These are phyloP conservation scores for Endotricha flammealis DNA, from an alignment of 2,888 invertebrate species.

Conservation along the genomic window DNA sequence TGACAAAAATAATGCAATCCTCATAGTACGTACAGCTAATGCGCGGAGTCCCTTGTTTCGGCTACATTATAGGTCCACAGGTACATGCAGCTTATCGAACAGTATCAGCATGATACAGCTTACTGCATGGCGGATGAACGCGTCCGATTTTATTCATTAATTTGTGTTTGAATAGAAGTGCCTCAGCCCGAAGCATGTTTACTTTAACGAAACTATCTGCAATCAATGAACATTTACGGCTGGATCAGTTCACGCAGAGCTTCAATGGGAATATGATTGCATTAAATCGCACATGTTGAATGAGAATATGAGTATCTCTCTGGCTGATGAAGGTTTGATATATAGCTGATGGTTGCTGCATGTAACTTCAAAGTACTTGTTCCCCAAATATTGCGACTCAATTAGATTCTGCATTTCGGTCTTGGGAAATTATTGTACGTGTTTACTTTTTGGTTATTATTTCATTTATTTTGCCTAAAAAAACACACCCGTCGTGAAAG, in stretches of 20 bases:
- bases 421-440: slow-evolving; percentile 33
- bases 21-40: slow-evolving; percentile 23
- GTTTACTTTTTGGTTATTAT: slow-evolving; percentile 24
- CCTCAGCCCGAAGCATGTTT: slow-evolving; percentile 76
- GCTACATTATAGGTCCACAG: slow-evolving; percentile 27
- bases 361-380: slow-evolving; percentile 59
- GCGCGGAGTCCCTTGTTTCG: slow-evolving; percentile 23
- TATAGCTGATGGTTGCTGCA: slow-evolving; percentile 68
- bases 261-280: slow-evolving; percentile 43
- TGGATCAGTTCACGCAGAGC: slow-evolving; percentile 26
- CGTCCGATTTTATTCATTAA: slow-evolving; percentile 66
- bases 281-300: slow-evolving; percentile 49
- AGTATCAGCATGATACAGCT: slow-evolving; percentile 74
- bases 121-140: slow-evolving; percentile 74
- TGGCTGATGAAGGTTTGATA: slow-evolving; percentile 34
- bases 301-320: slow-evolving; percentile 36
- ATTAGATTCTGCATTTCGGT: slow-evolving; percentile 55
- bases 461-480: slow-evolving; percentile 23
- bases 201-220: slow-evolving; percentile 51
- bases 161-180: slow-evolving; percentile 71
- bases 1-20: slow-evolving; percentile 19
- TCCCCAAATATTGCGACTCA: slow-evolving; percentile 43
- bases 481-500: slow-evolving; percentile 27
- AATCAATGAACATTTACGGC: slow-evolving; percentile 24
- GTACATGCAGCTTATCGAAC: slow-evolving; percentile 58